Percentiles rank a stretch among this genome's conserved stretches.
These are phyloP conservation scores for Ascidia mentula DNA, from an alignment of 23 tunicate genomes.

Conservation along the genomic window DNA sequence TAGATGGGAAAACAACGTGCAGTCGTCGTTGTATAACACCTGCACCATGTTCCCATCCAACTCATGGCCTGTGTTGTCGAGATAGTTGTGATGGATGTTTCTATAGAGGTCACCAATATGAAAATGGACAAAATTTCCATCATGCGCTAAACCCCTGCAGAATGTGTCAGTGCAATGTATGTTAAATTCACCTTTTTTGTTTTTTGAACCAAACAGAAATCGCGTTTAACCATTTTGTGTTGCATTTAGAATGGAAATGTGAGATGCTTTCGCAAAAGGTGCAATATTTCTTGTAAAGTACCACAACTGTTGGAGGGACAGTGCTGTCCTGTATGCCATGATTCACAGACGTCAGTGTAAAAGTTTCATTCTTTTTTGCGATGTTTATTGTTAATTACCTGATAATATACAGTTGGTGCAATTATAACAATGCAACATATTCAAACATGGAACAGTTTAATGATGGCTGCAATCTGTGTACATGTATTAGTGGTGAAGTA, in stretches of 20 bases:
- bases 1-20: constrained; percentile 53
- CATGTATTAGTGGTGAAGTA: constrained; percentile 51
- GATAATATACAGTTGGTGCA: constrained; percentile 11
- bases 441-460: constrained; percentile 33
- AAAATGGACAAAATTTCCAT: constrained; percentile 54
- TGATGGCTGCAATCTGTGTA: constrained; percentile 50
- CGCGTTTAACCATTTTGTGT: neutral
- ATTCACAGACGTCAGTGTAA: constrained; percentile 18
- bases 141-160: constrained; percentile 49
- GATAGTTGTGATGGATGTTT: constrained; percentile 71
- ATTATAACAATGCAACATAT: neutral
- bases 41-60: constrained; percentile 58
- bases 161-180: constrained; percentile 62
- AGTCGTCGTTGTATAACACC: constrained; percentile 14
- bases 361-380: no score
- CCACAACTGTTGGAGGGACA: constrained; percentile 28
- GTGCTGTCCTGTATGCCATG: constrained; percentile 70
- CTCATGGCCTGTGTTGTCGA: constrained; percentile 59
- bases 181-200: neutral
- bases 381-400: neutral
- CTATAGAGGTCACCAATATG: constrained; percentile 34
- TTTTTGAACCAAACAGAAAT: neutral
- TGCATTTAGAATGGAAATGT: constrained; percentile 69
- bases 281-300: constrained; percentile 43
- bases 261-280: constrained; percentile 36